Base-by-base conservation (phyloP, 1,140 invertebrate species). In the Sminthurides bifidus region DNA sequence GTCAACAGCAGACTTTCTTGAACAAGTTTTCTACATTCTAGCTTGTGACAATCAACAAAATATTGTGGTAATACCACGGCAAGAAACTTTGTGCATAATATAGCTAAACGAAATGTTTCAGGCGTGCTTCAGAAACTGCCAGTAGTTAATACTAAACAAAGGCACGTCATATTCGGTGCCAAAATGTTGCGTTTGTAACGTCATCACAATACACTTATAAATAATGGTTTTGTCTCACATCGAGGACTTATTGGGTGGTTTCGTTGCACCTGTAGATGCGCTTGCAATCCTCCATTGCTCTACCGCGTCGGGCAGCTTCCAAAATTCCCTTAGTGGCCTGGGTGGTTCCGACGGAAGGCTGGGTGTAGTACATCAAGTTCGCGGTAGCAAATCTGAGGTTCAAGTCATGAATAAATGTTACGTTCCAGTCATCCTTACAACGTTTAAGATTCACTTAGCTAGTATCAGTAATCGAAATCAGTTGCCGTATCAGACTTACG, bases 401-500 rank as follows among this genome's bases (percentile, higher is more conserved):
- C 17, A 48, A 45, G 19, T 21, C 46, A 49, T 17, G 26, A 29
- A 29, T 24, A 30, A 27, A 48, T 30, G 27, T 15, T 5, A 46
- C 26, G 5, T 17, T 48, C 15, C 27, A 26, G 27, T 14, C 14
- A 27, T 27, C 27, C 27, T 19, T 48, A 23, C 31, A 17, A 8
- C 10, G n/a, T 48, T 31, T 33, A n/a, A 17, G 31, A 33, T 30
- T 21, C 37, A 50, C 31, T 50, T 19, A 50, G 23, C 27, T 33
- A 35, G 23, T 19, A 45, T 23, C 19, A 43, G 59, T 24, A 27
- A 46, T 38, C 14, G 50, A 43, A 17, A 19, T 21, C n/a, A 50
- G 30, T 30, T 17, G 35, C 26, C 33, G 38, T 43, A 24, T 44
- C 2, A 35, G 29, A 83, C 86, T 85, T 75, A 93, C 88, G 87